Evolutionary conservation across 1,140 invertebrate genomes (phyloP).

Genomic region (Nasonia vitripennis): DNA sequence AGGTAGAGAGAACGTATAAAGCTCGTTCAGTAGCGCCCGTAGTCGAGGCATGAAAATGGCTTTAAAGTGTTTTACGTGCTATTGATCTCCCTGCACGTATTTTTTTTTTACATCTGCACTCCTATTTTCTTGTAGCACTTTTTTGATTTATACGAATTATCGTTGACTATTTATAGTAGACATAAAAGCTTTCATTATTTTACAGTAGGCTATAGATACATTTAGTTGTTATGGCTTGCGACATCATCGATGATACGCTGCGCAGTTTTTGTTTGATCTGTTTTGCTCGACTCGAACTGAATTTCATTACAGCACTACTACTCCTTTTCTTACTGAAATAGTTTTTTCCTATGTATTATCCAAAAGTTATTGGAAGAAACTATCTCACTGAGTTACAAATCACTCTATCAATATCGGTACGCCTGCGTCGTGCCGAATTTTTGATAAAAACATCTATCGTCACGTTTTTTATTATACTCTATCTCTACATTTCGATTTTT

Average conservation of each 20-base stretch:
- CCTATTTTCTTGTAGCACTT: background rate
- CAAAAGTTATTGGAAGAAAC: background rate
- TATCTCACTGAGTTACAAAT: background rate
- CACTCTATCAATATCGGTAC: constrained; percentile 50
- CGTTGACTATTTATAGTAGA: constrained; percentile 3
- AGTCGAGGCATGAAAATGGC: constrained; percentile 27
- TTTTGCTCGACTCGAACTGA: constrained; percentile 15
- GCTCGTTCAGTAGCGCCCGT: background rate
- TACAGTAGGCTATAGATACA: constrained; percentile 5
- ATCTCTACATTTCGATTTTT: background rate
- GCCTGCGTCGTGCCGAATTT: constrained; percentile 19
- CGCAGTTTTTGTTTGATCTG: constrained; percentile 23
- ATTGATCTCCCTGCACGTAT: constrained; percentile 30
- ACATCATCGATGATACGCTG: constrained; percentile 26
- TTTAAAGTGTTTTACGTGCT: constrained; percentile 15
- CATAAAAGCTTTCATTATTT: constrained; percentile 19
- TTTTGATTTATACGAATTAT: constrained; percentile 1
- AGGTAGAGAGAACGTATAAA: constrained; percentile 9
- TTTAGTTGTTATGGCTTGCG: constrained; percentile 38
- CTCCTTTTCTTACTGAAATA: constrained; percentile 17
- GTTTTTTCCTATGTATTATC: background rate
- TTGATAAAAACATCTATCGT: background rate
- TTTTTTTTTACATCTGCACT: constrained; percentile 35
- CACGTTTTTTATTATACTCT: constrained; percentile 32
- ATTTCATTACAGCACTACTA: constrained; percentile 31